Evolutionary conservation across 2,113 vertebrate species (phyloP), one percentile per base, ranked within the genome.

Genomic region (Aix galericulata): DNA sequence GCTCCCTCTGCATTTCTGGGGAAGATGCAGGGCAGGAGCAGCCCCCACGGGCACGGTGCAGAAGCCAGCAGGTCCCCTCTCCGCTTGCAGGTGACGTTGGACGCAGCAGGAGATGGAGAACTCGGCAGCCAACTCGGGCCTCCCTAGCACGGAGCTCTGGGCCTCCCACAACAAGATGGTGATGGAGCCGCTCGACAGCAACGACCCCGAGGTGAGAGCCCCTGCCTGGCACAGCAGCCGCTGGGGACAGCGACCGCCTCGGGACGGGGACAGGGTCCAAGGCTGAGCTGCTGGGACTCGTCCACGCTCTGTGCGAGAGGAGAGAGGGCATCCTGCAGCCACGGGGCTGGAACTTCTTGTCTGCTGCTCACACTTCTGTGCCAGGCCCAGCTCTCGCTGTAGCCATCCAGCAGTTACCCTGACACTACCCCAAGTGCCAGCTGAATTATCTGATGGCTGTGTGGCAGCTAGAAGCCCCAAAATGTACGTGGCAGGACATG

Each of bases 151-250:
- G 0, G 98, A 98, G 23, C 94, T 97, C 15, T 99, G 99, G 99
- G 94, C 98, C 10, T 98, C 98, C 1, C 99, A 99, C 67, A 98
- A 98, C 92, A 97, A 95, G 79, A 99, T 99, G 99, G 97, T 99
- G 94, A 55, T 97, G 48, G 98, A 99, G 76, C 98, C 99, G 0
- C 98, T 99, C 0, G 97, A 98, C 9, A 96, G 95, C 94, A 98
- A 95, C 0, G 99, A 99, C 91, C 88, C 97, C 0, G 99, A 99
- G 99, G 99, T 99, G 95, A 97, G 98, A 31, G 5, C n/a, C 8
- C 6, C 11, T 18, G 18, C 52, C 48, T 38, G 44, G 36, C 21
- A 63, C 38, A 42, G 73, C 73, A 74, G 40, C 42, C 0, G 1
- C 67, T 11, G n/a, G 21, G 38, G 34, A 40, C 53, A 6, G 50